These are phyloP conservation scores for Dorcus hopei DNA, from an alignment of 2,888 invertebrate genomes.

Conservation along the genomic window DNA sequence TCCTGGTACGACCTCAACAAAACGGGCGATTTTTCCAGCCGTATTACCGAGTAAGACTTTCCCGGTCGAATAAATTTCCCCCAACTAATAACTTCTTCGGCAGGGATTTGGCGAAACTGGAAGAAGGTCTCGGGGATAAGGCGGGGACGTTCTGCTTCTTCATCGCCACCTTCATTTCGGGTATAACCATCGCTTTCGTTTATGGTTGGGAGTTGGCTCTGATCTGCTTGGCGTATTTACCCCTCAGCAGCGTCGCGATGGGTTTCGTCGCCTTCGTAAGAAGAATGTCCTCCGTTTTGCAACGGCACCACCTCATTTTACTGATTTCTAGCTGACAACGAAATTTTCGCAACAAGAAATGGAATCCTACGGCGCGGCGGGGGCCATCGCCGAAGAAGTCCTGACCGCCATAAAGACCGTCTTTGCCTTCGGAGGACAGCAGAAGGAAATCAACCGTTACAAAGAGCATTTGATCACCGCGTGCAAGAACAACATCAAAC, in stretches of 20 bases:
- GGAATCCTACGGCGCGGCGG: slow-evolving; percentile 72
- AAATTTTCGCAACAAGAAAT: slow-evolving; percentile 64
- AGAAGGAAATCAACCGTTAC: slow-evolving; percentile 67
- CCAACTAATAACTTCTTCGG: slow-evolving; percentile 15
- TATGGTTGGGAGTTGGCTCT: slow-evolving; percentile 84
- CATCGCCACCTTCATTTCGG: slow-evolving; percentile 67
- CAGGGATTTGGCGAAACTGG: slow-evolving; percentile 73
- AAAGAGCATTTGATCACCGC: slow-evolving; percentile 59
- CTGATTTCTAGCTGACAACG: slow-evolving; percentile 56
- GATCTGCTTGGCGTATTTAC: slow-evolving; percentile 75
- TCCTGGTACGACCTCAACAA: slow-evolving; percentile 70
- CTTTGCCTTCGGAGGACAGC: slow-evolving; percentile 74
- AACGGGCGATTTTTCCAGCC: slow-evolving; percentile 70
- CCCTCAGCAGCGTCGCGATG: slow-evolving; percentile 71
- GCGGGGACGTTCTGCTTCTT: slow-evolving; percentile 71
- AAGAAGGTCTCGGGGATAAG: slow-evolving; percentile 83
- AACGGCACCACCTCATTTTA: background rate
- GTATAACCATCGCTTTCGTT: slow-evolving; percentile 68
- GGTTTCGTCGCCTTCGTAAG: slow-evolving; percentile 72
- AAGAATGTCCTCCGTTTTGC: slow-evolving; percentile 29
- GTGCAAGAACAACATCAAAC: slow-evolving; percentile 58
- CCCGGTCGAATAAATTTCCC: too few relatives aligned
- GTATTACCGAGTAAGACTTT: slow-evolving; percentile 67
- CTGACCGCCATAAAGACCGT: slow-evolving; percentile 72
- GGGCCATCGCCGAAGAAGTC: slow-evolving; percentile 74